Conservation (phyloP, 2,888 invertebrate genomes). For the Tiphia femorata region DNA sequence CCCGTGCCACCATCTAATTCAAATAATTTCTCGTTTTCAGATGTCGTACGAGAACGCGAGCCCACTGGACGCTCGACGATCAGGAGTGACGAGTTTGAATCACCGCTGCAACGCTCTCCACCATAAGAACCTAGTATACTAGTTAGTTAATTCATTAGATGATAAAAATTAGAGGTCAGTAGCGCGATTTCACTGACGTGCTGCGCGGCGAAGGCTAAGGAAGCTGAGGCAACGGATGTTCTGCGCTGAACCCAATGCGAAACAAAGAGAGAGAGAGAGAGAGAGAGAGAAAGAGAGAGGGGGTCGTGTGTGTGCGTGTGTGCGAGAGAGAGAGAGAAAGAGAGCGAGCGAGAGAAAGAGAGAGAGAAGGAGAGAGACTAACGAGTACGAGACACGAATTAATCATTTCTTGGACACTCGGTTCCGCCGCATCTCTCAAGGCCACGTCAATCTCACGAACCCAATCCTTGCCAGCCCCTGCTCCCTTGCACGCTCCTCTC, state of each 20-base stretch:
- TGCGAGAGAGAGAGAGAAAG: background rate
- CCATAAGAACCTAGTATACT: constrained; percentile 72
- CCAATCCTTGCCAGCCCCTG: no score
- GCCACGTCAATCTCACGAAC: no score
- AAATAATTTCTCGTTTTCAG: constrained; percentile 47
- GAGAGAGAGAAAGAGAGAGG: background rate
- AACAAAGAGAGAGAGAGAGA: background rate
- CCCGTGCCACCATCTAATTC: background rate
- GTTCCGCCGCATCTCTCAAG: no score
- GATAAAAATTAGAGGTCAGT: constrained; percentile 67
- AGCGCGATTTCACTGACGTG: constrained; percentile 44
- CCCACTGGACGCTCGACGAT: constrained; percentile 63
- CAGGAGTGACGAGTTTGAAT: constrained; percentile 63
- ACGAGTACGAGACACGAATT: no score
- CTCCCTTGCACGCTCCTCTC: no score
- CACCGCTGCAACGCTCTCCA: constrained; percentile 65
- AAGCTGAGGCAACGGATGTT: constrained; percentile 42
- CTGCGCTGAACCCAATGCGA: constrained; percentile 45
- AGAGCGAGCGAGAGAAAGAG: background rate
- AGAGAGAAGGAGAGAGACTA: background rate
- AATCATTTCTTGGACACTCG: no score
- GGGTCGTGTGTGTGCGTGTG: constrained; percentile 10
- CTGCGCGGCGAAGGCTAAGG: constrained; percentile 35
- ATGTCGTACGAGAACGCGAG: constrained; percentile 60
- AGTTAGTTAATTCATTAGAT: constrained; percentile 76